Base-by-base conservation (phyloP, 1,140 invertebrate genomes). In the Drosophila auraria region DNA sequence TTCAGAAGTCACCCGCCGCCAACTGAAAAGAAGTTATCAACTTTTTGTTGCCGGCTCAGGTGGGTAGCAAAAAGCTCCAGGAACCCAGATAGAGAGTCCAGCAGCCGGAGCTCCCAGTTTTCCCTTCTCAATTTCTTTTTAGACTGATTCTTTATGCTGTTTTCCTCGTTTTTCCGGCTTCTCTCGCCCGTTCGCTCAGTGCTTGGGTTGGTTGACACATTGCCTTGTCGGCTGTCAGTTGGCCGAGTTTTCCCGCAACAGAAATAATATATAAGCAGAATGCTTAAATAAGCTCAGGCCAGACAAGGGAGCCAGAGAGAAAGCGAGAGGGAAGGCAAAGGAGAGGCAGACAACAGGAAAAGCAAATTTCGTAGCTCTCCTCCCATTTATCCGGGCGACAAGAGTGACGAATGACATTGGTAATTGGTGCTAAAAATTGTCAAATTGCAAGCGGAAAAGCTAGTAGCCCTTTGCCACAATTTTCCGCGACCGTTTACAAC, bases 341-440 rank as follows among this genome's bases (percentile, higher is more conserved):
- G 5, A 23, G 15, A 51, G 5, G 25, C 17, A 42, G 50, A 33
- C 33, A 60, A 44, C 45, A 50, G 69, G 17, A 49, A 45, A 59
- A 57, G 38, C 53, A 61, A 53, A 60, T 44, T 45, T 56, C 25
- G 23, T n/a, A 25, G 20, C 3, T 50, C 49, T 23, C 17, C 14
- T 6, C 33, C n/a, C n/a, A 7, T 17, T 50, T 30, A 42, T 25
- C 50, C n/a, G 27, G 27, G 33, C 25, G 30, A 78, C 82, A 62
- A 72, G 40, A 70, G 61, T 73, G 80, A 82, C 64, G 78, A 87
- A 78, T 74, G 80, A 71, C 80, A 87, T 68, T 71, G 61, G 72
- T 87, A 87, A 89, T 89, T 83, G 84, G 53, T 74, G 69, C 64
- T 75, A 65, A 81, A 83, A 87, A 81, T 68, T 87, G 70, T 75